phyloP scores from a whole-genome alignment of 1,140 invertebrate species.

The Drosophila prosaltans region DNA sequence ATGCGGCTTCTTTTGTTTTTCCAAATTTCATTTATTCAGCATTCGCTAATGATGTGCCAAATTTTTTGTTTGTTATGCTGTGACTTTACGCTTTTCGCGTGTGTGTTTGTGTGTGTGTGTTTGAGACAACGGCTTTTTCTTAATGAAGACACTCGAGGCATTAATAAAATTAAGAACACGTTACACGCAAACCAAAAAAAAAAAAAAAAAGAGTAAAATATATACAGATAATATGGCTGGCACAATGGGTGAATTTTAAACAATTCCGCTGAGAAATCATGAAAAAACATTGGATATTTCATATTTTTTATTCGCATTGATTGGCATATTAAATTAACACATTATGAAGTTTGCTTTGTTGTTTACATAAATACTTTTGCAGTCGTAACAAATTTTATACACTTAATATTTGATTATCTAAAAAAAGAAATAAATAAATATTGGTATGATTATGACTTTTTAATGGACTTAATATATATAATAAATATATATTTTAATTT shows the following conservation, averaged over 20 bases:
- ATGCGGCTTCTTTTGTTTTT: not conserved
- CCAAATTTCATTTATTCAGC: conserved; percentile 19
- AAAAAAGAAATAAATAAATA: too few relatives aligned
- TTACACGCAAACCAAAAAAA: conserved; percentile 15
- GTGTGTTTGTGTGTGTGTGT: conserved; percentile 17
- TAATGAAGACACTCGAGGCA: conserved; percentile 57
- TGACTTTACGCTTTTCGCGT: conserved; percentile 34
- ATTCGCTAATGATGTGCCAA: conserved; percentile 9
- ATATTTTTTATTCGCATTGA: too few relatives aligned
- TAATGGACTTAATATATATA: too few relatives aligned
- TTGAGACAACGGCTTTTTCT: conserved; percentile 27
- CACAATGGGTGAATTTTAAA: conserved; percentile 29
- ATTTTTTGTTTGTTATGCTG: conserved; percentile 19
- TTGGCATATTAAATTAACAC: too few relatives aligned
- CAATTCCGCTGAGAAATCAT: too few relatives aligned
- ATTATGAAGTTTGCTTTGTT: too few relatives aligned
- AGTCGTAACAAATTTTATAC: too few relatives aligned
- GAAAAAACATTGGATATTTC: too few relatives aligned
- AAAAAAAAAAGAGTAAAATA: not conserved
- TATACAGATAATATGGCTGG: not conserved
- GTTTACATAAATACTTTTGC: too few relatives aligned
- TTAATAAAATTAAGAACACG: conserved; percentile 44
- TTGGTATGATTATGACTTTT: too few relatives aligned
- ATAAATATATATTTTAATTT: too few relatives aligned
- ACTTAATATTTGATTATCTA: too few relatives aligned